Base-by-base conservation (phyloP, 2,113 vertebrate genomes). In the Bungarus multicinctus region DNA sequence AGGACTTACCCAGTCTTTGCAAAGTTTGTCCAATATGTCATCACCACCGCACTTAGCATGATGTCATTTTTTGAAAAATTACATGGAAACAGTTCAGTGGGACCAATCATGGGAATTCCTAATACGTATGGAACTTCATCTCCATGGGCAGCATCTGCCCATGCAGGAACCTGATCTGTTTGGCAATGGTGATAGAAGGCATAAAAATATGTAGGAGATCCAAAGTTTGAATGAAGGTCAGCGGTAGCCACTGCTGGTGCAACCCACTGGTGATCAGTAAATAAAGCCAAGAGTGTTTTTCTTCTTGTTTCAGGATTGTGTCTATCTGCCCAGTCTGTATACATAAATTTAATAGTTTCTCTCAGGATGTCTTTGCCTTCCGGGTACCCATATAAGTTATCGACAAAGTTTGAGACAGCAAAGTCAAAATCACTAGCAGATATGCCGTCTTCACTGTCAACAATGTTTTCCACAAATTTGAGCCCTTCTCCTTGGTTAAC, bases 11-110 rank as follows among this genome's bases (percentile, higher is more conserved):
- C 99, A 23, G 99, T 99, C 96, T 99, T 99, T 95, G 99, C 99
- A 94, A 99, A 99, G 97, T 99, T 99, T 60, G 99, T 99, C 99
- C 99, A 99, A 96, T 99, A 99, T 0, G 99, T 99, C 99, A 99
- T 99, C 96, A 99, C 99, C 88, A 99, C 99, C 0, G 99, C 99
- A 55, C 99, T 99, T 93, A 99, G 97, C 99, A 99, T 99, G 96
- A 99, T 98, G 47, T 99, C 99, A 85, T 99, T 99, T 98, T 99
- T 99, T 86, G 99, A 99, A 97, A 99, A 99, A 98, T 99, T 99
- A 95, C 99, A 99, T 93, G 99, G 99, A 97, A 99, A 99, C 89
- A 99, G 98, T 96, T 99, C 99, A 23, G 99, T 99, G 47, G 99
- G 99, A 93, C 99, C 99, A 95, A 99, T 99, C 99, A 99, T 99